phyloP scores from a whole-genome alignment of 1,140 invertebrate genomes.

The Pollicipes pollicipes region DNA sequence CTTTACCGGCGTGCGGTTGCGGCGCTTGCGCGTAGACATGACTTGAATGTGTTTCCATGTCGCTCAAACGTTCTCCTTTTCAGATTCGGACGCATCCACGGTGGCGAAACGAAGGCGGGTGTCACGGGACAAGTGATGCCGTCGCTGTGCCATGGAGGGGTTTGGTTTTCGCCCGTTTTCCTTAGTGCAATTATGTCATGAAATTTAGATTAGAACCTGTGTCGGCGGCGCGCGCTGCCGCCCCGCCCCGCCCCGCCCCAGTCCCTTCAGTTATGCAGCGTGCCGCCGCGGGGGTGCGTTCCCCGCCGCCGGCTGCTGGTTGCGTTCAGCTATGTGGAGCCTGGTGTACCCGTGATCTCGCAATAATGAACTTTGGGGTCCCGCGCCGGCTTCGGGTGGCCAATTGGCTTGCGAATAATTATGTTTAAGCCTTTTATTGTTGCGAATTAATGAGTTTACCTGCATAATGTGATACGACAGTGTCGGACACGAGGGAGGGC shows the following conservation, averaged over 20 bases:
- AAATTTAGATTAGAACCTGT: neutral
- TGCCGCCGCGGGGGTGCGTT: too few relatives aligned
- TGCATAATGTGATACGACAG: conserved; percentile 1
- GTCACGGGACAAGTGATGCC: neutral
- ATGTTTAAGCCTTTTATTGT: conserved; percentile 2
- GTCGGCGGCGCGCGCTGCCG: too few relatives aligned
- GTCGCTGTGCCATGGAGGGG: neutral
- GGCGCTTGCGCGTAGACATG: too few relatives aligned
- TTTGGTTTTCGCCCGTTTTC: conserved; percentile 1
- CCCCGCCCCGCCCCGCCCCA: too few relatives aligned
- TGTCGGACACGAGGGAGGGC: neutral
- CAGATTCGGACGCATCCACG: neutral
- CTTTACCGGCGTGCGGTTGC: too few relatives aligned
- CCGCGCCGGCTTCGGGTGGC: neutral
- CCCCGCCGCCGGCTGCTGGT: neutral
- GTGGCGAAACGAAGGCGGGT: neutral
- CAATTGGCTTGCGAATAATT: neutral
- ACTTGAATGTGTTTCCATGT: too few relatives aligned
- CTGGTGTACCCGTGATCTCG: neutral
- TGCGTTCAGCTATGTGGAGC: neutral
- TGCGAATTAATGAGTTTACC: conserved; percentile 1
- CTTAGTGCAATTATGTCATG: neutral
- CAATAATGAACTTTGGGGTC: neutral
- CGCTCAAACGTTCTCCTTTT: too few relatives aligned
- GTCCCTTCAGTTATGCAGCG: too few relatives aligned